Evolutionary conservation across 2,113 vertebrate genomes (phyloP).

Genomic region (Jacana jacana): DNA sequence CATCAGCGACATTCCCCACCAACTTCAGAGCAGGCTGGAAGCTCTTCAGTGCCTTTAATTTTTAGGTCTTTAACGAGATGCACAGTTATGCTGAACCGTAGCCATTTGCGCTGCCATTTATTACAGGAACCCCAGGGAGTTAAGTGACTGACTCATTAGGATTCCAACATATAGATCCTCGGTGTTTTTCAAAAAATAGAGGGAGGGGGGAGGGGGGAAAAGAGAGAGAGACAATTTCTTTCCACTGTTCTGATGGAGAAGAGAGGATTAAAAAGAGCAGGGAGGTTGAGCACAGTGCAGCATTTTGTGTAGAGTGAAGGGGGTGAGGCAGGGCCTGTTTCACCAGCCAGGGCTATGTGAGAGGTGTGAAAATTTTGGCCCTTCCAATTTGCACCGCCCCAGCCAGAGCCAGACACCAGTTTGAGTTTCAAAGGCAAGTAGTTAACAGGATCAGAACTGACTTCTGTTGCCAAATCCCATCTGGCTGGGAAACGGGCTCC

Average conservation of each 20-base stretch:
- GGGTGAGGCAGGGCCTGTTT: neutral
- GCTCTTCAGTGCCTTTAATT: neutral
- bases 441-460: neutral
- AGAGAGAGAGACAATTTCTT: neutral
- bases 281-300: neutral
- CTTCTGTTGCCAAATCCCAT: neutral
- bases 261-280: neutral
- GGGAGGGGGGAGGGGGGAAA: no score
- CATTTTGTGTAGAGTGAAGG: neutral
- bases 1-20: neutral
- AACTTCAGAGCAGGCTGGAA: neutral
- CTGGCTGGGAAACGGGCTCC: neutral
- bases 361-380: neutral
- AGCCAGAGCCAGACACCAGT: neutral
- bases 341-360: fast-evolving
- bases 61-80: neutral
- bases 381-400: neutral
- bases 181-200: neutral
- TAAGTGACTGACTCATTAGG: neutral
- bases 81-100: neutral
- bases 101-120: neutral
- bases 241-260: neutral
- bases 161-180: neutral
- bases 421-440: neutral
- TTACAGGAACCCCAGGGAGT: neutral